These are phyloP conservation scores for Argyrosomus regius DNA, from an alignment of 2,797 vertebrate genomes.

Conservation along the genomic window DNA sequence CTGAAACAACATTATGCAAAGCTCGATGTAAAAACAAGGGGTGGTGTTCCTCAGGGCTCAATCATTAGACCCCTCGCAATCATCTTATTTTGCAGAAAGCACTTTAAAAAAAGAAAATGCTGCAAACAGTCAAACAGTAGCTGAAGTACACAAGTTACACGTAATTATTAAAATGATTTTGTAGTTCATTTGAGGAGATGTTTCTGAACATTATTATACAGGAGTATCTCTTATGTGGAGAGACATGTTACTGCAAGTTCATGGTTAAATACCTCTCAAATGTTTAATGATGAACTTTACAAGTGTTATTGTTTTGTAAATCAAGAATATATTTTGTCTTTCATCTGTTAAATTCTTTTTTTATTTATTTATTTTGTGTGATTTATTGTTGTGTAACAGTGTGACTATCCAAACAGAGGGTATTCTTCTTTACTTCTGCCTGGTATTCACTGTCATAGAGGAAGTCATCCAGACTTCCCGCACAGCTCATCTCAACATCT, in stretches of 20 bases:
- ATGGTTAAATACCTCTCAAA: constrained; percentile 33
- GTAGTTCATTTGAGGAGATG: constrained; percentile 27
- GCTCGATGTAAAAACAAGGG: constrained; percentile 22
- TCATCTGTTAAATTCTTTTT: not conserved
- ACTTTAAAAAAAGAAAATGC: constrained; percentile 68
- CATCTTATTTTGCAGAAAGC: constrained; percentile 55
- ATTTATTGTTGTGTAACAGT: constrained; percentile 3
- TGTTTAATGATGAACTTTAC: constrained; percentile 13
- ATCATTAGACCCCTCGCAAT: constrained; percentile 49
- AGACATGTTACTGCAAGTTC: constrained; percentile 17
- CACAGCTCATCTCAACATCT: not conserved
- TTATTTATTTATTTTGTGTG: constrained; percentile 10
- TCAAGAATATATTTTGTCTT: constrained; percentile 25
- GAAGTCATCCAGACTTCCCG: not conserved
- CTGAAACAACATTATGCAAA: constrained; percentile 40
- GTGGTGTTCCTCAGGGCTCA: constrained; percentile 70
- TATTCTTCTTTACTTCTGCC: not conserved
- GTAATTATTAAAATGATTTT: constrained; percentile 29
- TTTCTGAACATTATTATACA: constrained; percentile 23
- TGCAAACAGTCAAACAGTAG: constrained; percentile 38
- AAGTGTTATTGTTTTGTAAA: constrained; percentile 48
- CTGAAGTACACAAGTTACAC: constrained; percentile 11
- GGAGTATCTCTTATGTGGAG: constrained; percentile 10
- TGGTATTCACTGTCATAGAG: constrained; percentile 4
- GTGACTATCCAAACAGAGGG: not conserved